Evolutionary conservation across 2,888 invertebrate genomes (phyloP).

Genomic region (Drosophila conformis): DNA sequence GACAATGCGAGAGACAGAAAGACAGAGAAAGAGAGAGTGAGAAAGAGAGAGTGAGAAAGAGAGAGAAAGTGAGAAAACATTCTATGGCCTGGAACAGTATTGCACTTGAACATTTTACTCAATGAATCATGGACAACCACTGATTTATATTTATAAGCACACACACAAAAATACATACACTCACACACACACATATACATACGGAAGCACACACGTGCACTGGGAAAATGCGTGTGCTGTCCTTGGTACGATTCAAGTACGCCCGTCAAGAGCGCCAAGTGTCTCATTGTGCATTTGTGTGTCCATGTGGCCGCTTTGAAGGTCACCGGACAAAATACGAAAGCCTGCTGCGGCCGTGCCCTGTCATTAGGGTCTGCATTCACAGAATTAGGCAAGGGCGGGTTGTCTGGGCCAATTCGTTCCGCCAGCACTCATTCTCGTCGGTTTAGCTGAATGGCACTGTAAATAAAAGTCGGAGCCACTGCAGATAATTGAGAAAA

Average conservation of each 20-base stretch:
- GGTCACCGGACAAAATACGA: conserved; percentile 49
- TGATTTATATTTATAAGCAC: conserved; percentile 77
- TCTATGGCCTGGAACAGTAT: conserved; percentile 32
- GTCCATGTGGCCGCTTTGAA: conserved; percentile 56
- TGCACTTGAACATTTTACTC: conserved; percentile 64
- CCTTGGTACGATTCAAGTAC: conserved; percentile 80
- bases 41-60: not conserved
- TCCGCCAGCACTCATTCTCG: conserved; percentile 11
- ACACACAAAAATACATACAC: conserved; percentile 15
- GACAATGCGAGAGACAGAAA: conserved; percentile 2
- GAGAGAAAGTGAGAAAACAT: not conserved
- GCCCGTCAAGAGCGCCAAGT: conserved; percentile 73
- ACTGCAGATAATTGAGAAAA: conserved; percentile 66
- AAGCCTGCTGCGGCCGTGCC: conserved; percentile 40
- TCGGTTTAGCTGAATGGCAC: conserved; percentile 34
- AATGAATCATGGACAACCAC: conserved; percentile 81
- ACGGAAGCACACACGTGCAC: conserved; percentile 11
- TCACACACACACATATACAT: conserved; percentile 1
- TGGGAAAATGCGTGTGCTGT: conserved; percentile 50
- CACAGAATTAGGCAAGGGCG: not conserved
- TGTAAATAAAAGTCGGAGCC: conserved; percentile 48
- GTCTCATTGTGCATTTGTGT: conserved; percentile 77
- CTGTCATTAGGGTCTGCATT: conserved; percentile 60
- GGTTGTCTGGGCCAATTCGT: conserved; percentile 20
- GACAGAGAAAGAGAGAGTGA: conserved; percentile 4